Evolutionary conservation across 2,797 vertebrate species (phyloP).

Genomic region (Onychomys leucogaster): DNA sequence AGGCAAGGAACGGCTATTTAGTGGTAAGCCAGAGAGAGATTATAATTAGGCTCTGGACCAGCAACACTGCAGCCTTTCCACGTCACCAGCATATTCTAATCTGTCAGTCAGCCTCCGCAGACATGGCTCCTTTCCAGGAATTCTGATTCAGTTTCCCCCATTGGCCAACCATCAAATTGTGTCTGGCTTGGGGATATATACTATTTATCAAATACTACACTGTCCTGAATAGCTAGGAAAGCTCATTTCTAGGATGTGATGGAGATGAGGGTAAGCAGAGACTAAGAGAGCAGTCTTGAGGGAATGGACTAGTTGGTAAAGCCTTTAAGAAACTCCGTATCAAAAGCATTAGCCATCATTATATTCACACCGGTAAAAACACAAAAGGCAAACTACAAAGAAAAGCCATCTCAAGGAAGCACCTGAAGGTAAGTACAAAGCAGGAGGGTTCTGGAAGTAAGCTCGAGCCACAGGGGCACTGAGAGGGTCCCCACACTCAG

Average conservation of each 20-base stretch:
- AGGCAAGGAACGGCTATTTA: neutral
- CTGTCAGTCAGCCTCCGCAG: neutral
- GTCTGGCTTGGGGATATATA: neutral
- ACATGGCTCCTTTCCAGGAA: neutral
- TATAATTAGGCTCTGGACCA: neutral
- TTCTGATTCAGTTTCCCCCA: neutral
- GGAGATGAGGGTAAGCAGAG: neutral
- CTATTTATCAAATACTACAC: neutral
- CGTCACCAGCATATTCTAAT: neutral
- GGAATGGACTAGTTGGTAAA: neutral
- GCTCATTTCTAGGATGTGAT: neutral
- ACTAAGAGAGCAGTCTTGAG: neutral
- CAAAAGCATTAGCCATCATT: neutral
- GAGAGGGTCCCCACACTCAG: neutral
- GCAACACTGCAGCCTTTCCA: neutral
- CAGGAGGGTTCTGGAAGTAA: neutral
- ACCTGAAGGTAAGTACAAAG: neutral
- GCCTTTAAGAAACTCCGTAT: neutral
- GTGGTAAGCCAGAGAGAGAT: neutral
- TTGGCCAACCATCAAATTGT: neutral
- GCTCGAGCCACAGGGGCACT: neutral
- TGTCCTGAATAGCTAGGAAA: neutral
- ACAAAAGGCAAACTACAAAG: neutral
- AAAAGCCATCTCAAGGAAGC: neutral
- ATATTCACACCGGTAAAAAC: neutral